Base-by-base conservation (phyloP, 2,113 vertebrate genomes). In the Nesogale talazaci region DNA sequence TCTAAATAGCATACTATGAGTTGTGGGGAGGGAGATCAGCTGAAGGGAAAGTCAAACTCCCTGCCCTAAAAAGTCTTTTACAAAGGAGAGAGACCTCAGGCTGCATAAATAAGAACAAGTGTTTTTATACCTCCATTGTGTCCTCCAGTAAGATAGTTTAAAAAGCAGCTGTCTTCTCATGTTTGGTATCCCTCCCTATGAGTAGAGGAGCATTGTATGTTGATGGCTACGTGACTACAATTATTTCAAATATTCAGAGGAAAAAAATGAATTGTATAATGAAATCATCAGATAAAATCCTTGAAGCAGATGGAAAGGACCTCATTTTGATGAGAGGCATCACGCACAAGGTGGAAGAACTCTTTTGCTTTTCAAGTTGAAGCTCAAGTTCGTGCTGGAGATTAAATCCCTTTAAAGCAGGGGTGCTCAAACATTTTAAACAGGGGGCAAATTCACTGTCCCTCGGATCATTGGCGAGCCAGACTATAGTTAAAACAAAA, bases 241-340 rank as follows among this genome's bases (percentile, higher is more conserved):
- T 72, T 84, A 42, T 84, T 61, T 46, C 29, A 77, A 77, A 77
- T 31, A 31, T 9, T 42, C 23, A 36, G 23, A 84, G 46, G n/a
- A 65, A 78, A 91, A 88, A 22, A 88, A 90, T 42, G 93, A 87
- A 83, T 8, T 80, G 3, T 7, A 27, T n/a, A 82, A 57, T 82
- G 65, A 46, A 42, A n/a, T 78, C 56, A 86, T 23, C 59, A 19
- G 11, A 25, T 61, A 46, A 59, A 38, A 75, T 27, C 70, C 25
- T 94, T 40, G 0, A 76, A 65, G 29, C 20, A 3, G 14, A 61
- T 29, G 2, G 34, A 75, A 72, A 96, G 15, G 20, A 65, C 56
- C 81, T 57, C 15, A 20, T 46, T 56, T 65, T 76, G 42, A 46
- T 4, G 29, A 86, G 8, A 25, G 84, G 61, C 61, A 77, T 9